Base-by-base conservation (phyloP, 1,140 invertebrate species). In the Drosophila parvula region DNA sequence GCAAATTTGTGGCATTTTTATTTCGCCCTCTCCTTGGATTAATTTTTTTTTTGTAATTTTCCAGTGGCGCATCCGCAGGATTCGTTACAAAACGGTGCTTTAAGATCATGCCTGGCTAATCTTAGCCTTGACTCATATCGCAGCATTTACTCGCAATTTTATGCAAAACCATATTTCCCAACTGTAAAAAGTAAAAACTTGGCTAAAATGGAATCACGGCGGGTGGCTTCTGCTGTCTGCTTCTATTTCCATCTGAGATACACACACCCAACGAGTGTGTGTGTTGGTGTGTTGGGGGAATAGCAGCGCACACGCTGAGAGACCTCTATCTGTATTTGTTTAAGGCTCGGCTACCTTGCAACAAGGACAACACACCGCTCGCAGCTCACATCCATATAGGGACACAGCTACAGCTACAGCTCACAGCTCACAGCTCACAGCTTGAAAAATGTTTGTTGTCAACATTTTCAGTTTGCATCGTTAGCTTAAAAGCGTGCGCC, bases 381-480 rank as follows among this genome's bases (percentile, higher is more conserved):
- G 53, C 51, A 59, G 65, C 56, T 44, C 61, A 38, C 58, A 38
- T 30, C 58, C 11, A 67, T 81, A 86, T 79, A 86, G 83, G 79
- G 28, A 56, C 65, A 65, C 65, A 47, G 64, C 22, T 8, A 74
- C 57, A 75, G 56, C 55, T 38, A 71, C 40, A 43, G 61, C 57
- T 61, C 61, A 55, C 38, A 36, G 61, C 57, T 61, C 61, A 55
- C 38, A 36, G 63, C 77, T 69, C 84, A 89, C 84, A 89, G 84
- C 84, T 90, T 89, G 84, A 89, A 89, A 89, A 89, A 89, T 89
- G 84, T 89, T 90, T 90, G 84, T 89, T 89, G 84, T 89, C 85
- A 89, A 89, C 84, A 89, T 90, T 88, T 88, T 85, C 81, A 90
- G 84, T 90, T 89, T 89, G 84, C 84, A 89, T 89, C 84, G 84